These are phyloP conservation scores for Chloroceryle amazona DNA, from an alignment of 2,797 vertebrate genomes.

Conservation along the genomic window DNA sequence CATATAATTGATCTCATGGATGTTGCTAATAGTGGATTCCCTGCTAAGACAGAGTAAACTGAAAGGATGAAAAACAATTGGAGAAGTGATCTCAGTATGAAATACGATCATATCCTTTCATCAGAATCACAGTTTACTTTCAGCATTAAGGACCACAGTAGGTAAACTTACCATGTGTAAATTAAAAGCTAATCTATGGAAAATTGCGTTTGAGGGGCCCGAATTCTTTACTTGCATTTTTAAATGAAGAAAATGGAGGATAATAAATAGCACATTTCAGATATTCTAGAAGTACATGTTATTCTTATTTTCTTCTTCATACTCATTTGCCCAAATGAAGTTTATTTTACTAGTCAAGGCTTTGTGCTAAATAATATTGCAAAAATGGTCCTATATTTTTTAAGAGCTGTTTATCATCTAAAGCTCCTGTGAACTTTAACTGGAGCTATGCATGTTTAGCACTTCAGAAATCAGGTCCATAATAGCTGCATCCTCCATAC, in stretches of 20 bases:
- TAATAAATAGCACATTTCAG: background rate
- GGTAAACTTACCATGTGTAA: constrained; percentile 65
- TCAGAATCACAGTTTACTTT: constrained; percentile 68
- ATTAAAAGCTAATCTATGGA: constrained; percentile 73
- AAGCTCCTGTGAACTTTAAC: background rate
- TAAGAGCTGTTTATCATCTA: background rate
- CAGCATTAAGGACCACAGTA: constrained; percentile 59
- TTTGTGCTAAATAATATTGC: background rate
- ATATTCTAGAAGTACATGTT: background rate
- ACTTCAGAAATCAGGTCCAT: background rate
- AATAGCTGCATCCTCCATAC: background rate
- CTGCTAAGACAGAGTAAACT: constrained; percentile 73
- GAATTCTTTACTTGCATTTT: constrained; percentile 55
- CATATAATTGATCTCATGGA: constrained; percentile 40
- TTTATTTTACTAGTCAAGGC: background rate
- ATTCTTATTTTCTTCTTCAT: background rate
- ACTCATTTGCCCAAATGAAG: background rate
- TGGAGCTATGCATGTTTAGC: background rate
- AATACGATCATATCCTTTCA: constrained; percentile 63
- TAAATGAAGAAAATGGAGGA: background rate
- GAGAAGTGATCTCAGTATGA: constrained; percentile 63
- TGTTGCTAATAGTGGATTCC: constrained; percentile 67
- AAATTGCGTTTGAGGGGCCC: constrained; percentile 59
- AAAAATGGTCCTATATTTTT: background rate
- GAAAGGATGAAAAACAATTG: constrained; percentile 74